Conservation (phyloP, 2,888 invertebrate species). For the Drosophila engyochracea region DNA sequence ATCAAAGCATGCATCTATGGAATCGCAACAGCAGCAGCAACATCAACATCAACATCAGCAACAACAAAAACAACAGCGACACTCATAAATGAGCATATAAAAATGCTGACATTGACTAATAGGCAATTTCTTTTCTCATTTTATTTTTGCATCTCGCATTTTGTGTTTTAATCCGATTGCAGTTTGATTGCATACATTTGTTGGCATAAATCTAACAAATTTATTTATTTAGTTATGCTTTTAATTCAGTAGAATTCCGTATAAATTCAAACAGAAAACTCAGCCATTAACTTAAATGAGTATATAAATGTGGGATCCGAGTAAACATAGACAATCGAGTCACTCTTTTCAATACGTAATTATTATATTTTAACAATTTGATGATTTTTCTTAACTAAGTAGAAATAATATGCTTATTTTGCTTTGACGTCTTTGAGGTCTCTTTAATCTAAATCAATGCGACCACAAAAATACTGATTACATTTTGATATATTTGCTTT, state of each 20-base stretch:
- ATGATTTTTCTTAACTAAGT: not conserved
- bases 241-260: not conserved
- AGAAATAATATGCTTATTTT: not conserved
- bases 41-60: not conserved
- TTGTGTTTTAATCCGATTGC: not conserved
- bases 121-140: not conserved
- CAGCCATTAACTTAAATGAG: not conserved
- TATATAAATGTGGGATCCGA: not conserved
- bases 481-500: not conserved
- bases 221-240: not conserved
- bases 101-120: constrained; percentile 4
- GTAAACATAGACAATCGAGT: not conserved
- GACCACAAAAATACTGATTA: not conserved
- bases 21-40: constrained; percentile 6
- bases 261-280: not conserved
- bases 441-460: not conserved
- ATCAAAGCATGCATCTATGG: constrained; percentile 59
- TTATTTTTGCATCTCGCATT: constrained; percentile 14
- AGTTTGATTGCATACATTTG: not conserved
- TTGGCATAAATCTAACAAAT: not conserved
- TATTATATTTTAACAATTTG: not conserved
- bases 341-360: not conserved
- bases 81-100: constrained; percentile 24
- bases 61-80: constrained; percentile 14
- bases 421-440: too few relatives aligned